phyloP scores from a whole-genome alignment of 1,140 invertebrate genomes.

The Leptonema lineaticorne region DNA sequence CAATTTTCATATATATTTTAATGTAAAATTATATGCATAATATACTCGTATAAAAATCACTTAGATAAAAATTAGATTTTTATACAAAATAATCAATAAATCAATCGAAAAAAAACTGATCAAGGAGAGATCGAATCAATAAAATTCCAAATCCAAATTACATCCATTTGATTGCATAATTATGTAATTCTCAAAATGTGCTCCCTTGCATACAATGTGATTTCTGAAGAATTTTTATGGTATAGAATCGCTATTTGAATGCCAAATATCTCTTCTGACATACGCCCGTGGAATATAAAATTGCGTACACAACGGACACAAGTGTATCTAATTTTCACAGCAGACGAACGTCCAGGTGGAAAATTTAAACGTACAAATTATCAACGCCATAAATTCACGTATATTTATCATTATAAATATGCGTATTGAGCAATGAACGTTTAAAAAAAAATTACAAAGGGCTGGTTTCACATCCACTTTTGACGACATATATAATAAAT shows the following conservation, averaged over 20 bases:
- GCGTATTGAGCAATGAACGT: too few species aligned
- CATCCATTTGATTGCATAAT: slow-evolving; percentile 3
- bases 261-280: not conserved
- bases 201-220: slow-evolving; percentile 7
- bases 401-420: too few species aligned
- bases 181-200: not conserved
- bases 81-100: too few species aligned
- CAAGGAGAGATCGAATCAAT: too few species aligned
- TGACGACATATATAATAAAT: too few species aligned
- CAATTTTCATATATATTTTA: too few species aligned
- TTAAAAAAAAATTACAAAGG: not conserved
- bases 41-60: too few species aligned
- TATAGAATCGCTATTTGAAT: not conserved
- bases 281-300: not conserved
- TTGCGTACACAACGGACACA: not conserved
- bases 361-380: not conserved
- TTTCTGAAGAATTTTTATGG: not conserved
- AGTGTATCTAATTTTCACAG: slow-evolving; percentile 13
- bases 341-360: not conserved
- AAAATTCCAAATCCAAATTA: too few species aligned
- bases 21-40: too few species aligned
- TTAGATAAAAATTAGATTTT: too few species aligned
- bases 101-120: too few species aligned
- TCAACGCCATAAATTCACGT: too few species aligned
- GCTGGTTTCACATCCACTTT: not conserved